phyloP scores from a whole-genome alignment of 2,797 vertebrate species.

The Xerus rutilus region DNA sequence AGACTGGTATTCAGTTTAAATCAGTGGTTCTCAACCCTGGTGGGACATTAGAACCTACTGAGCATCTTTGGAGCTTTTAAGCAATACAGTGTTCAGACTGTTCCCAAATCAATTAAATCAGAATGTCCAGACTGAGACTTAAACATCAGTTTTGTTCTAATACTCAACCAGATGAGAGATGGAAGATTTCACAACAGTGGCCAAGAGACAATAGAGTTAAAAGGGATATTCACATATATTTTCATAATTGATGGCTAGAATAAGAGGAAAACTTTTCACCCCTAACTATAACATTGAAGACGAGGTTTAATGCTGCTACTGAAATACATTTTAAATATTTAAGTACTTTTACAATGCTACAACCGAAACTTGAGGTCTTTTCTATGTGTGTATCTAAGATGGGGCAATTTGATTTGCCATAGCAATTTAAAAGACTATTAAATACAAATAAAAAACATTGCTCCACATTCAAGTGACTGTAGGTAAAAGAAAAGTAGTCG shows the following conservation, averaged over 20 bases:
- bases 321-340: neutral
- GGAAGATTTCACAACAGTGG: neutral
- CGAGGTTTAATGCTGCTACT: neutral
- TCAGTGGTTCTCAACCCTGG: neutral
- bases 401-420: neutral
- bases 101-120: neutral
- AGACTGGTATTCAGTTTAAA: neutral
- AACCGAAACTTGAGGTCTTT: neutral
- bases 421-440: neutral
- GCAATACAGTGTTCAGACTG: neutral
- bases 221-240: neutral
- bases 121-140: neutral
- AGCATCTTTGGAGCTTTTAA: neutral
- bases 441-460: neutral
- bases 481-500: neutral
- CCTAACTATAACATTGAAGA: neutral
- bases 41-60: neutral
- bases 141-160: neutral
- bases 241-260: conserved; percentile 18
- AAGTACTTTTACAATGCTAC: neutral
- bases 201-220: neutral
- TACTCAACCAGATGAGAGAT: neutral
- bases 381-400: neutral
- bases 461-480: neutral
- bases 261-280: neutral